Evolutionary conservation across 2,113 vertebrate species (phyloP).

Genomic region (Hylia prasina): DNA sequence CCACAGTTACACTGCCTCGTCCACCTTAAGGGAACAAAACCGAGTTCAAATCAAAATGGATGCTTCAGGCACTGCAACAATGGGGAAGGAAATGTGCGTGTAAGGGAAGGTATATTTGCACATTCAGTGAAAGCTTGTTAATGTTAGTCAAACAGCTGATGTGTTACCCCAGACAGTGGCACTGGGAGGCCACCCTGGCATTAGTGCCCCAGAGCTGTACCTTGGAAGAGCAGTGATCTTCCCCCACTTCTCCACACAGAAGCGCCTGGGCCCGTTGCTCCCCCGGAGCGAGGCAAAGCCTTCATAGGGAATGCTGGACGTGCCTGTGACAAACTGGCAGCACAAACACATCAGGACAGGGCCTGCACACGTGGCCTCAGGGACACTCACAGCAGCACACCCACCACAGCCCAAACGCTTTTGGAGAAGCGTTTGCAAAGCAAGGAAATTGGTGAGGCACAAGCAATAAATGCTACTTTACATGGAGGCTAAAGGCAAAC

Average conservation of each 20-base stretch:
- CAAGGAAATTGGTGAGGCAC: not conserved
- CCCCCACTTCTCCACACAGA: constrained; percentile 98
- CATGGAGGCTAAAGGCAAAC: not conserved
- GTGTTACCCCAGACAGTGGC: not conserved
- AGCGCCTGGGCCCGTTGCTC: constrained; percentile 92
- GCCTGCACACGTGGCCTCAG: not conserved
- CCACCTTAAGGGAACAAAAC: not conserved
- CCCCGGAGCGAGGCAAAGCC: constrained; percentile 94
- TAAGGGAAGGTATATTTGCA: not conserved
- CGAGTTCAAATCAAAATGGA: not conserved
- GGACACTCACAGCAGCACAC: not conserved
- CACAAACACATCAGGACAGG: not conserved
- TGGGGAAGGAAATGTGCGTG: not conserved
- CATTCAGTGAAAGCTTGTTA: not conserved
- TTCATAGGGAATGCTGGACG: constrained; percentile 96
- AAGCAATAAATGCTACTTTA: not conserved
- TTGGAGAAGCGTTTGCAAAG: not conserved
- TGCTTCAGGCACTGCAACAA: not conserved
- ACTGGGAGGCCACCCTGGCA: not conserved
- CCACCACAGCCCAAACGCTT: not conserved
- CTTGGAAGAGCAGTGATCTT: constrained; percentile 97
- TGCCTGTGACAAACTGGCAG: constrained; percentile 94
- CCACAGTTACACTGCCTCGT: not conserved
- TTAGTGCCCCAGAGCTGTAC: constrained; percentile 55
- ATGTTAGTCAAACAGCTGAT: not conserved